Conservation (phyloP, 2,888 invertebrate species). For the Sphaerophoria rueppellii region DNA sequence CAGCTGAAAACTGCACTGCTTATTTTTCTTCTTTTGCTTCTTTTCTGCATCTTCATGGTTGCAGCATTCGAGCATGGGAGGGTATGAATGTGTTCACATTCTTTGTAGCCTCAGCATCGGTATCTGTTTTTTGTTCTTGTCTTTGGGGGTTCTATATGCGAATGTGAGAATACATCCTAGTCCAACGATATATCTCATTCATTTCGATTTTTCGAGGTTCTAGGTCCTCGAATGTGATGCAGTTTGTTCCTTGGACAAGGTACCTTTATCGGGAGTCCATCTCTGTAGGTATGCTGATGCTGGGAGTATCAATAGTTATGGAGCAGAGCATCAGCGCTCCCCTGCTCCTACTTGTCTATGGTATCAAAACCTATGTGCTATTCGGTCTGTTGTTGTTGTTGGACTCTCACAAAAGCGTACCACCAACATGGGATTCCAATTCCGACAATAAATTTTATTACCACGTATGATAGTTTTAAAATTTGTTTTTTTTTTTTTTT, state of each 20-base stretch:
- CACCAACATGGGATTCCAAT: conserved; percentile 63
- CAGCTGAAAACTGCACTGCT: conserved; percentile 53
- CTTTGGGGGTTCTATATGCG: conserved; percentile 72
- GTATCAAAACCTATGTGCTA: conserved; percentile 43
- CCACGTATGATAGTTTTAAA: conserved; percentile 64
- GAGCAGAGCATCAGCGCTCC: not conserved
- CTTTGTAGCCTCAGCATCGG: conserved; percentile 35
- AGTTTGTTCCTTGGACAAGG: conserved; percentile 22
- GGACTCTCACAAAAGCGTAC: conserved; percentile 49
- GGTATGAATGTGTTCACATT: conserved; percentile 67
- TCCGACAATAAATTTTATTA: conserved; percentile 70
- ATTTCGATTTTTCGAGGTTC: conserved; percentile 66
- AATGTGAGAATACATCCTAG: conserved; percentile 54
- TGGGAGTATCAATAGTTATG: conserved; percentile 19
- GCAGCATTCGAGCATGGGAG: not conserved
- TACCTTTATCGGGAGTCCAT: conserved; percentile 68
- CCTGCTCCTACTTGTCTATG: not conserved
- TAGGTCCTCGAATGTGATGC: conserved; percentile 17
- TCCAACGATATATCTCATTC: conserved; percentile 57
- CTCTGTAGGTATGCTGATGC: conserved; percentile 65
- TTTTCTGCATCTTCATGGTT: not conserved
- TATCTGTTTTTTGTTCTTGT: conserved; percentile 34
- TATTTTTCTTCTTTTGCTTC: conserved; percentile 14
- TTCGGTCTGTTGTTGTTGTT: conserved; percentile 47
- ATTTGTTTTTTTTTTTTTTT: conserved; percentile 16